Conservation (phyloP, 2,888 invertebrate genomes). For the Thymelicus lineola region DNA sequence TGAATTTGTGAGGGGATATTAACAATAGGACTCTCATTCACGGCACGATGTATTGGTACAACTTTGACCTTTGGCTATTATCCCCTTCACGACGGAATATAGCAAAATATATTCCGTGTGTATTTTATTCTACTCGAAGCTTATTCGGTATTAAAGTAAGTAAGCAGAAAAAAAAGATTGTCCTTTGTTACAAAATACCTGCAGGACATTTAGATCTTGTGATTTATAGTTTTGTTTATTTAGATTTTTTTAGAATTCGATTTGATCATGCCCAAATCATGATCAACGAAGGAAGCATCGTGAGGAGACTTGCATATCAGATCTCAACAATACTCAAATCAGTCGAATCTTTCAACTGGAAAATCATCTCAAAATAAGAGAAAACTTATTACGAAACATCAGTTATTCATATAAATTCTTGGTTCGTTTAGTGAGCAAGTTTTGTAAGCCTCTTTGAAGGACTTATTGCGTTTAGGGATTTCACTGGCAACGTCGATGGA, state of each 20-base stretch:
- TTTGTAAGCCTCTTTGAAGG: slow-evolving; percentile 24
- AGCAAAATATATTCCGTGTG: neutral
- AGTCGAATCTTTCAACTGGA: too few relatives aligned
- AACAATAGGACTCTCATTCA: slow-evolving; percentile 12
- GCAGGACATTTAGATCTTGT: too few relatives aligned
- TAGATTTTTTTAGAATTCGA: too few relatives aligned
- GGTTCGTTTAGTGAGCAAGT: slow-evolving; percentile 15
- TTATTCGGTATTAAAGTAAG: too few relatives aligned
- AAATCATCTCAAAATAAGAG: too few relatives aligned
- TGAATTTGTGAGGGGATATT: slow-evolving; percentile 22
- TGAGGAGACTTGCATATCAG: too few relatives aligned
- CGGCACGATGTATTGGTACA: neutral
- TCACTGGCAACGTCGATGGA: slow-evolving; percentile 3
- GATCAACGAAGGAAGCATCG: too few relatives aligned
- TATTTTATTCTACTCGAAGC: neutral
- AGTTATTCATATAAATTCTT: slow-evolving; percentile 23
- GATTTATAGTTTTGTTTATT: too few relatives aligned
- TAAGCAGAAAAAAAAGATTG: too few relatives aligned
- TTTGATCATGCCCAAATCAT: too few relatives aligned
- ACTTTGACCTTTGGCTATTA: slow-evolving; percentile 6
- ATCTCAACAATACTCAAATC: too few relatives aligned
- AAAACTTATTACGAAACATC: neutral
- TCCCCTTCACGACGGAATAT: neutral
- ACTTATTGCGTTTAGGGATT: slow-evolving; percentile 12
- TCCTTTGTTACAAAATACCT: too few relatives aligned